Percentiles rank a stretch among this genome's conserved stretches.
Evolutionary conservation across 1,140 invertebrate species (phyloP).

Genomic region (Anastatus disparis): DNA sequence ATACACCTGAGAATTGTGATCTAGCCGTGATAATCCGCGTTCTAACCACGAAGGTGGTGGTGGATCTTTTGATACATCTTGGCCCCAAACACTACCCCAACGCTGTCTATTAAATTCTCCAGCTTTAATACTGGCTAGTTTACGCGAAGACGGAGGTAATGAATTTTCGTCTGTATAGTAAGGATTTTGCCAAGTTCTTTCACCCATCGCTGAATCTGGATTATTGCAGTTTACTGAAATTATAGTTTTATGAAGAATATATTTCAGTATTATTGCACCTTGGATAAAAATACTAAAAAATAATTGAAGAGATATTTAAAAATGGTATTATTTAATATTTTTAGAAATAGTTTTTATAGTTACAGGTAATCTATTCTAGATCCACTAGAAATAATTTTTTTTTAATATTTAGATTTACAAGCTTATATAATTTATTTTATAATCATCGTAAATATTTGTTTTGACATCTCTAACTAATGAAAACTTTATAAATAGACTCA

Average conservation of each 20-base stretch:
- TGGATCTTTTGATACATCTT: conserved; percentile 61
- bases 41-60: conserved; percentile 73
- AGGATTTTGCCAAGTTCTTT: conserved; percentile 59
- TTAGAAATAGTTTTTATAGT: no score
- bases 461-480: no score
- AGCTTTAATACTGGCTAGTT: conserved; percentile 55
- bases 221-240: conserved; percentile 36
- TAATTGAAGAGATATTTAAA: no score
- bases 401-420: no score
- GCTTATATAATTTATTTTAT: no score
- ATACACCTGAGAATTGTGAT: conserved; percentile 58
- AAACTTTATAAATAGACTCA: no score
- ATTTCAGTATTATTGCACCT: background rate
- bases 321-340: no score
- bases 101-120: conserved; percentile 73
- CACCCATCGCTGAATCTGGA: conserved; percentile 44
- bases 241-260: no score
- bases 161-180: conserved; percentile 55
- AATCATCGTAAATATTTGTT: no score
- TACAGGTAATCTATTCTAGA: no score
- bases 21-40: conserved; percentile 66
- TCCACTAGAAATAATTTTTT: no score
- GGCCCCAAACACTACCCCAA: conserved; percentile 79
- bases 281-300: no score
- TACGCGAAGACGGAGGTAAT: conserved; percentile 55